A percentile compares a stretch with the other conserved stretches of the same genome.
Conservation (phyloP, 2,888 invertebrate species). For the Fragum fragum region DNA sequence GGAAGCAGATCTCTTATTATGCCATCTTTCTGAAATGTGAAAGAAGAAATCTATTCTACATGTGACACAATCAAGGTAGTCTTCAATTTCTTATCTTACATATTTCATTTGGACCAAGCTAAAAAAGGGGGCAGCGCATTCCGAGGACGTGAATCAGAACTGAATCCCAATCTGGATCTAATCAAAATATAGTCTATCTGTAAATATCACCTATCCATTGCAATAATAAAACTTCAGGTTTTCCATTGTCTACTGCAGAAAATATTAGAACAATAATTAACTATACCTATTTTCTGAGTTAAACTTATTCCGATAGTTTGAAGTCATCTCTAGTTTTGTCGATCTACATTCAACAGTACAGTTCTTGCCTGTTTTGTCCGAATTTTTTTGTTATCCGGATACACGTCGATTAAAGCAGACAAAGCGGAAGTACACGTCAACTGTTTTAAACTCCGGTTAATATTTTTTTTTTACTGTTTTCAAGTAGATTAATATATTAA, state of each 20-base stretch:
- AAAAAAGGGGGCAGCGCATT: not conserved
- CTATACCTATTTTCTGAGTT: too few species aligned
- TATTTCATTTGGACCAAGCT: not conserved
- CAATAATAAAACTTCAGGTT: too few species aligned
- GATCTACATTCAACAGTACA: too few species aligned
- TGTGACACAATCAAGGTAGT: not conserved
- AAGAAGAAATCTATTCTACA: not conserved
- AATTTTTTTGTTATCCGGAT: not conserved
- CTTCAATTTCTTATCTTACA: not conserved
- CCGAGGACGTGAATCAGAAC: not conserved
- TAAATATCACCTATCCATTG: too few species aligned
- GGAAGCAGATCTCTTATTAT: not conserved
- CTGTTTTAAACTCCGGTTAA: too few species aligned
- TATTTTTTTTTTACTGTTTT: too few species aligned
- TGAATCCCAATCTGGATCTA: not conserved
- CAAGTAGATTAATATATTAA: too few species aligned
- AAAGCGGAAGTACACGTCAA: slow-evolving; percentile 26
- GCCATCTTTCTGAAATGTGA: not conserved
- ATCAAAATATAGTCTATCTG: not conserved
- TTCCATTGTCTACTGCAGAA: too few species aligned
- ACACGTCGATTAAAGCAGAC: not conserved
- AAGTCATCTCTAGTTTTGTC: too few species aligned
- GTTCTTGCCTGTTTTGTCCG: not conserved
- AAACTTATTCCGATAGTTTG: too few species aligned
- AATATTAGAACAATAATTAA: too few species aligned